Evolutionary conservation across 2,888 invertebrate species (phyloP).

Genomic region (Aphidius colemani): DNA sequence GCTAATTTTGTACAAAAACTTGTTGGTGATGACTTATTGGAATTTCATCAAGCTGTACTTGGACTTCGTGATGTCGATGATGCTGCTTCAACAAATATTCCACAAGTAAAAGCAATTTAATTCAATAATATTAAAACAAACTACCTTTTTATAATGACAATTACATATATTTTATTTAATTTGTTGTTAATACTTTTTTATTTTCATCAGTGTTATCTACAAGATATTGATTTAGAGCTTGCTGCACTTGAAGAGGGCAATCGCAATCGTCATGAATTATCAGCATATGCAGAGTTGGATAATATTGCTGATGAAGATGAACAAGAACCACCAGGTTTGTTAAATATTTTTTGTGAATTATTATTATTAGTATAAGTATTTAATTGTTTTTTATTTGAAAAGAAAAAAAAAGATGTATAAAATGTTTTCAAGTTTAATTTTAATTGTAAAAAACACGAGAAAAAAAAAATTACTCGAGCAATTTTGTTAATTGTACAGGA

Average conservation of each 20-base stretch:
- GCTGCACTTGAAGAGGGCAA: slow-evolving; percentile 57
- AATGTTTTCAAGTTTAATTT: slow-evolving; percentile 14
- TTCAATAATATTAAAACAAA: no score
- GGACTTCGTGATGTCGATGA: slow-evolving; percentile 66
- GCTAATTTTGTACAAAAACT: slow-evolving; percentile 94
- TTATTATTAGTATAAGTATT: slow-evolving; percentile 22
- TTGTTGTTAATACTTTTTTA: slow-evolving; percentile 3
- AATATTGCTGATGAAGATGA: slow-evolving; percentile 59
- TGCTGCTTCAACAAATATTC: slow-evolving; percentile 59
- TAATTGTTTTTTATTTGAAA: background rate
- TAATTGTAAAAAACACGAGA: background rate
- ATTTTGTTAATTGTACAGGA: slow-evolving; percentile 20
- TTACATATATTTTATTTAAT: no score
- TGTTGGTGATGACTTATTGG: slow-evolving; percentile 87
- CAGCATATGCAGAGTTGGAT: slow-evolving; percentile 57
- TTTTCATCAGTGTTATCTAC: slow-evolving; percentile 53
- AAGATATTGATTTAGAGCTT: slow-evolving; percentile 57
- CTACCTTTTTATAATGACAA: background rate
- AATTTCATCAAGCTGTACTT: slow-evolving; percentile 85
- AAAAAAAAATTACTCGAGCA: background rate
- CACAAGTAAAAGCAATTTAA: slow-evolving; percentile 49
- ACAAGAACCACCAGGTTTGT: slow-evolving; percentile 58
- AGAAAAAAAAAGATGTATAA: background rate
- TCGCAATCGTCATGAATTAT: slow-evolving; percentile 54
- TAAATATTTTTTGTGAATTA: slow-evolving; percentile 16